phyloP scores from a whole-genome alignment of 2,797 vertebrate species.

The Leuciscus waleckii region DNA sequence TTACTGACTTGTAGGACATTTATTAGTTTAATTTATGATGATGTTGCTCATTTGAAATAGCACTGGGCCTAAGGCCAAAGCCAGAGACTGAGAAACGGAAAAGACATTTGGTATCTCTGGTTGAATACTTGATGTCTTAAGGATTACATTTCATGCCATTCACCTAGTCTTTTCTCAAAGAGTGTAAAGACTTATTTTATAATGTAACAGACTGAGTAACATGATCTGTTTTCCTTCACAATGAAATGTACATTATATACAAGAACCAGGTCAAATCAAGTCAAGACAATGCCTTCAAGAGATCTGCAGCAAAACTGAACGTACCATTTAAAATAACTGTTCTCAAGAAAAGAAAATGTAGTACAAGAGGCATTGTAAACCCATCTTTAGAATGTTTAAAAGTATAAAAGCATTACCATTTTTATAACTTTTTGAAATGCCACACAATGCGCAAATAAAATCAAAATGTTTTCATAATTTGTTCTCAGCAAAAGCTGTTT shows the following conservation, averaged over 20 bases:
- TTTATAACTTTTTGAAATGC: constrained; percentile 4
- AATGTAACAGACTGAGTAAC: background rate
- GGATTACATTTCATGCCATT: constrained; percentile 1
- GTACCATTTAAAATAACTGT: background rate
- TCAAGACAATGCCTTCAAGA: background rate
- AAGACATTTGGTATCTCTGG: constrained; percentile 1
- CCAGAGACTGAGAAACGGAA: background rate
- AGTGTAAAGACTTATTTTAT: constrained; percentile 5
- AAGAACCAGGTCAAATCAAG: background rate
- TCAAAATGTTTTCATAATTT: background rate
- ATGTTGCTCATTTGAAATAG: background rate
- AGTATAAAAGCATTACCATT: background rate
- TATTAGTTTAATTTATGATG: constrained; percentile 12
- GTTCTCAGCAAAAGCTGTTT: background rate
- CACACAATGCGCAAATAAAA: constrained; percentile 33
- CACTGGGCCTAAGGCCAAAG: background rate
- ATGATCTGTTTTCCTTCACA: background rate
- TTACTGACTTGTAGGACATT: background rate
- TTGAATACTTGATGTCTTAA: background rate
- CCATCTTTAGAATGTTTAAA: background rate
- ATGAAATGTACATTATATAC: background rate
- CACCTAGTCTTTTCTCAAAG: constrained; percentile 13
- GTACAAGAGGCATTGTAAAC: background rate
- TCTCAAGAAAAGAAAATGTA: constrained; percentile 2
- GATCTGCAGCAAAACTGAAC: background rate